Evolutionary conservation across 2,888 invertebrate genomes (phyloP).

Genomic region (Scelioninae gen. 2): DNA sequence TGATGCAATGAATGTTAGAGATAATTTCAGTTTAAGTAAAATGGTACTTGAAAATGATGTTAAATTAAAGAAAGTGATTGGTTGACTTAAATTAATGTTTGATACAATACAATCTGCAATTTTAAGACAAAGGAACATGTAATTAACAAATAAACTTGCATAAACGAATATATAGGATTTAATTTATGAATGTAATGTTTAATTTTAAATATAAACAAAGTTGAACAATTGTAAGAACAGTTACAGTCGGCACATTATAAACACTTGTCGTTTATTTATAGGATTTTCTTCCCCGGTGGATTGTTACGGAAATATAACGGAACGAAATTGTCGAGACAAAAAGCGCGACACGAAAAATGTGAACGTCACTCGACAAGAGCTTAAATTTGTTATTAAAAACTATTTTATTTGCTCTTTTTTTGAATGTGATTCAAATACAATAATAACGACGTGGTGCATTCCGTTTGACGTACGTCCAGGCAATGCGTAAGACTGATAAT

Average conservation of each 20-base stretch:
- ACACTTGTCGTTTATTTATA: conserved; percentile 17
- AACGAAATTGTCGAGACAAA: background rate
- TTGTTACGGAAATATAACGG: conserved; percentile 26
- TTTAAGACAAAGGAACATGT: no score
- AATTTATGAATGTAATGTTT: no score
- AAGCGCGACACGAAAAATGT: background rate
- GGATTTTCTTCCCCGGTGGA: conserved; percentile 9
- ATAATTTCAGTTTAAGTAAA: no score
- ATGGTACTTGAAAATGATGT: no score
- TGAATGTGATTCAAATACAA: background rate
- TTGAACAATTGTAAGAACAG: conserved; percentile 28
- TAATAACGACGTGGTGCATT: conserved; percentile 11
- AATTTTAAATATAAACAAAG: background rate
- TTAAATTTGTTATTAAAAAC: background rate
- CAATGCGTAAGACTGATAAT: conserved; percentile 4
- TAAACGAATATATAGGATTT: no score
- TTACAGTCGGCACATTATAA: conserved; percentile 30
- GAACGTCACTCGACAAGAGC: conserved; percentile 3
- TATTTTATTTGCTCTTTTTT: background rate
- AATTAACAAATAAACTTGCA: no score
- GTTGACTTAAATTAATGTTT: no score
- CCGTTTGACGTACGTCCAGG: background rate
- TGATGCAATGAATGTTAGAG: no score
- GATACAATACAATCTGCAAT: no score
- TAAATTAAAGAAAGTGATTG: no score